phyloP scores from a whole-genome alignment of 2,113 vertebrate species.

The Aspidoscelis tigris region DNA sequence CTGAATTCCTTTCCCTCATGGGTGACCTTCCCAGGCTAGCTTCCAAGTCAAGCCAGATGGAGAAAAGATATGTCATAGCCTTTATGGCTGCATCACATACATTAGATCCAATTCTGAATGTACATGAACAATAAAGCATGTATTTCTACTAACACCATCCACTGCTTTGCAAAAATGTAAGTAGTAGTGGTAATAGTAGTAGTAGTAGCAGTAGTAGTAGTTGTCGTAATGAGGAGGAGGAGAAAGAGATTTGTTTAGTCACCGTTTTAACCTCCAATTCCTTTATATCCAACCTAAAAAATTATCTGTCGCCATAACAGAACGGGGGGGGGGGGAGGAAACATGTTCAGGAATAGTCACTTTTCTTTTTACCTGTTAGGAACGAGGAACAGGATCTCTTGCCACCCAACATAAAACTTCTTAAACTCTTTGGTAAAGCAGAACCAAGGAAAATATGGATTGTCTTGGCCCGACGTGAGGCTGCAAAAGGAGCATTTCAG shows the following conservation, averaged over 20 bases:
- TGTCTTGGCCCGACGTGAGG: slow-evolving; percentile 62
- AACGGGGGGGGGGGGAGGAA: not conserved
- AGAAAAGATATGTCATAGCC: no score
- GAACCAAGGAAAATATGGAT: slow-evolving; percentile 60
- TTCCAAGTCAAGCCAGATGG: no score
- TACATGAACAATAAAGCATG: no score
- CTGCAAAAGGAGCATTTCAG: slow-evolving; percentile 63
- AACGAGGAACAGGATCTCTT: slow-evolving; percentile 41
- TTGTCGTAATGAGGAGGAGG: no score
- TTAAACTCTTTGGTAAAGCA: slow-evolving; percentile 29
- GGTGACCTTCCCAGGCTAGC: no score
- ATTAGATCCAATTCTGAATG: no score
- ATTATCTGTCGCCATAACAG: slow-evolving; percentile 53
- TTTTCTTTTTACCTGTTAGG: slow-evolving; percentile 69
- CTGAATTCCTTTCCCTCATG: no score
- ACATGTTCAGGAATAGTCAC: slow-evolving; percentile 54
- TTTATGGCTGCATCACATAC: no score
- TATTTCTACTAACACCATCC: no score
- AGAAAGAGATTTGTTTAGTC: slow-evolving; percentile 29
- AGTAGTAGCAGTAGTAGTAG: no score
- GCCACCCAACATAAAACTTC: slow-evolving; percentile 55
- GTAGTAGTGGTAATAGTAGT: no score
- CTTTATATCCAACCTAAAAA: slow-evolving; percentile 56
- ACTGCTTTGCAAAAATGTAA: no score
- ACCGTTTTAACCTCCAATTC: slow-evolving; percentile 45